Evolutionary conservation across 2,888 invertebrate genomes (phyloP).

Genomic region (Machimus rusticus): DNA sequence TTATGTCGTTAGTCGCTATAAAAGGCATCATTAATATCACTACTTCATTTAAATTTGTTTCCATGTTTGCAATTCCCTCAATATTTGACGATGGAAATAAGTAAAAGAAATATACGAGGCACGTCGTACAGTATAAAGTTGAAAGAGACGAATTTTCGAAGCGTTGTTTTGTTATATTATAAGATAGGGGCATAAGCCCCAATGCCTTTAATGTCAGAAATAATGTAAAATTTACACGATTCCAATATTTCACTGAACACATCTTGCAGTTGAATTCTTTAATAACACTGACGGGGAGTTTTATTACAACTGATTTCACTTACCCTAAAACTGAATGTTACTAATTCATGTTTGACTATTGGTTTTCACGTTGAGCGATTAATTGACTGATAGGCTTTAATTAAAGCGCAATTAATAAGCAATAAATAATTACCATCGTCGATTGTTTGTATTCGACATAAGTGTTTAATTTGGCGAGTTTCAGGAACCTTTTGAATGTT

Average conservation of each 20-base stretch:
- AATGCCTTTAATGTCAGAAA: not conserved
- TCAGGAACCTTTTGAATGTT: not conserved
- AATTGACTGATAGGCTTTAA: slow-evolving; percentile 3
- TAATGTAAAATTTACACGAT: not conserved
- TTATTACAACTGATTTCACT: not conserved
- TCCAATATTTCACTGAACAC: not conserved
- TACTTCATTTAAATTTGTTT: not conserved
- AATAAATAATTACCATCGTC: not conserved
- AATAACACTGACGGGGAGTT: not conserved
- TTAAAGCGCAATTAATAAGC: not conserved
- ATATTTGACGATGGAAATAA: not conserved
- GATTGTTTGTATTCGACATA: not conserved
- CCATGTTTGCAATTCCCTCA: not conserved
- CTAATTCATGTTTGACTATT: slow-evolving; percentile 2
- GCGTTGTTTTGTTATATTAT: slow-evolving; percentile 8
- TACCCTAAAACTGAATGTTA: not conserved
- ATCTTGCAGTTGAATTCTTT: not conserved
- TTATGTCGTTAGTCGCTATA: not conserved
- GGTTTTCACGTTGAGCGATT: not conserved
- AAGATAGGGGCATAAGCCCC: slow-evolving; percentile 34
- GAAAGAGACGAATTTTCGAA: slow-evolving; percentile 30
- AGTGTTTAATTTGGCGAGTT: not conserved
- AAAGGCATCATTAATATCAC: not conserved
- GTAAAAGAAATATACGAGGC: not conserved
- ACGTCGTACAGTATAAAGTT: not conserved